phyloP scores from a whole-genome alignment of 2,888 invertebrate species.

The Heterodera filipjevi region DNA sequence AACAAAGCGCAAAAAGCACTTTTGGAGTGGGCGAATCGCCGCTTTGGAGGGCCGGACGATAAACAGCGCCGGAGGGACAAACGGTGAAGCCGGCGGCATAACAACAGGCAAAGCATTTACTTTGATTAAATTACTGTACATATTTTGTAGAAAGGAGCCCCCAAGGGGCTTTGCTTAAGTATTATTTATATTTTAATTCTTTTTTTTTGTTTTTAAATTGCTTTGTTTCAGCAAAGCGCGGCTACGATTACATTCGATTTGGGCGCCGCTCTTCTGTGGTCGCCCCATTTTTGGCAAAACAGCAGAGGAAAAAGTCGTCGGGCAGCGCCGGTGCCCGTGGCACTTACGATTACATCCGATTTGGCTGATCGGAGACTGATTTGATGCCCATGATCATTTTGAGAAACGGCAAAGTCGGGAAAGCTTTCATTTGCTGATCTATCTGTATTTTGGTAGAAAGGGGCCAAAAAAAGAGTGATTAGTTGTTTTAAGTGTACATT shows the following conservation, averaged over 20 bases:
- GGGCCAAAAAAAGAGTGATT: no score
- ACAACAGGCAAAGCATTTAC: not conserved
- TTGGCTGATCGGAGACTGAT: not conserved
- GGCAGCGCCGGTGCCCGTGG: not conserved
- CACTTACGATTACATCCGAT: constrained; percentile 17
- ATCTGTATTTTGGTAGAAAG: no score
- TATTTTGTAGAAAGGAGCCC: no score
- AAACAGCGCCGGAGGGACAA: not conserved
- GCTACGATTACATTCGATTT: constrained; percentile 13
- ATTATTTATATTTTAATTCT: not conserved
- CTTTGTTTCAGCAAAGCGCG: not conserved
- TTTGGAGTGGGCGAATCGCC: not conserved
- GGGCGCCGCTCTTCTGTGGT: not conserved
- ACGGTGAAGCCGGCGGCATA: not conserved
- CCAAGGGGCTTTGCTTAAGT: no score
- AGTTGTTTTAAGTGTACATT: no score
- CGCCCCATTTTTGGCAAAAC: not conserved
- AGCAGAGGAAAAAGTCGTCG: not conserved
- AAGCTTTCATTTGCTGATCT: no score
- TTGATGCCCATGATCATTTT: not conserved
- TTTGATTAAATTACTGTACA: not conserved
- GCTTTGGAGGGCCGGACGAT: not conserved
- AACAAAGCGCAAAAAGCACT: not conserved
- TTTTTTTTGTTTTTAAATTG: no score
- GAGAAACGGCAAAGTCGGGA: not conserved